A percentile compares a stretch with the other conserved stretches of the same genome.
Conservation (phyloP, 2,797 vertebrate species). For the Coregonus ussuriensis region DNA sequence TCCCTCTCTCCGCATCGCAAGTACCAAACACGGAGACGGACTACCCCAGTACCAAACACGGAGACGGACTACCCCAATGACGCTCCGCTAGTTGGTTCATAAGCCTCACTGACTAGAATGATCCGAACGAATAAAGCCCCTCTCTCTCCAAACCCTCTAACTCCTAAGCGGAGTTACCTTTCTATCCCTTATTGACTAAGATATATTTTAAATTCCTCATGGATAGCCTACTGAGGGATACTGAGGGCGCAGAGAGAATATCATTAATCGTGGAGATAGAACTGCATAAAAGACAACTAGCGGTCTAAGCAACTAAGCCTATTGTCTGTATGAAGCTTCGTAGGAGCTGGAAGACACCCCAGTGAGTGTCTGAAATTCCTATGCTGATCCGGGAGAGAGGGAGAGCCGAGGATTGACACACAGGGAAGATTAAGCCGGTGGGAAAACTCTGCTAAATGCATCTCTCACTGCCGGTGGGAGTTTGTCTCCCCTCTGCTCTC, state of each 20-base stretch:
- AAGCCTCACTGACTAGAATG: neutral
- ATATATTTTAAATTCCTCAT: neutral
- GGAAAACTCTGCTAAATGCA: constrained; percentile 55
- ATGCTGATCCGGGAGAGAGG: constrained; percentile 57
- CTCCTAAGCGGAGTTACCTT: neutral
- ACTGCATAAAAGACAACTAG: neutral
- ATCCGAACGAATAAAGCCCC: neutral
- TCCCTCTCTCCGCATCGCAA: neutral
- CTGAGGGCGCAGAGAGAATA: neutral
- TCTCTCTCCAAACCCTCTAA: neutral
- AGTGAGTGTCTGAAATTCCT: constrained; percentile 60
- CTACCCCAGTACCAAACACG: neutral
- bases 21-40: neutral
- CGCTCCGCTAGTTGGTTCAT: neutral
- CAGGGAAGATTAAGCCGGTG: constrained; percentile 50
- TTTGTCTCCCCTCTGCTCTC: constrained; percentile 35
- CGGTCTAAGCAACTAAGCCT: neutral
- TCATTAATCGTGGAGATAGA: neutral
- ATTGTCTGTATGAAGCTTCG: neutral
- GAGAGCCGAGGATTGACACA: constrained; percentile 46
- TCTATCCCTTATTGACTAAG: neutral
- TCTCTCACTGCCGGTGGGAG: constrained; percentile 30
- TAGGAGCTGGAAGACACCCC: constrained; percentile 53
- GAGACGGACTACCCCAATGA: neutral
- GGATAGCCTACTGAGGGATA: neutral